phyloP scores from a whole-genome alignment of 2,113 vertebrate genomes.

The Oxygymnocypris stewartii region DNA sequence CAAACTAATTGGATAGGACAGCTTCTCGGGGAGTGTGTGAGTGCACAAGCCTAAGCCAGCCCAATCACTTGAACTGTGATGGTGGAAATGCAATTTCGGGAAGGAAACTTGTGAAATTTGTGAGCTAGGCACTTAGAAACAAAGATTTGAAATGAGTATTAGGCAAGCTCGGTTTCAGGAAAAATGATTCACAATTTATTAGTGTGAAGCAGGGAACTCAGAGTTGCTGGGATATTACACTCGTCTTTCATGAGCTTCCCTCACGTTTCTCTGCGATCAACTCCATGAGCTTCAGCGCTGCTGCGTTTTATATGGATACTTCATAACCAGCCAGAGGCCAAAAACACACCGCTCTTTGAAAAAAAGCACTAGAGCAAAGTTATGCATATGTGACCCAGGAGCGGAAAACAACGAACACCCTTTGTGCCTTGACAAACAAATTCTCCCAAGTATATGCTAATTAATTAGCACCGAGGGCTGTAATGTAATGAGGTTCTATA shows the following conservation, averaged over 20 bases:
- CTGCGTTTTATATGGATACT: slow-evolving; percentile 20
- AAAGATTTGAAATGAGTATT: slow-evolving; percentile 26
- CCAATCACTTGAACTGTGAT: not conserved
- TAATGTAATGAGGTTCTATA: slow-evolving; percentile 46
- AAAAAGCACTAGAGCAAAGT: not conserved
- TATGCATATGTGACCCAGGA: slow-evolving; percentile 21
- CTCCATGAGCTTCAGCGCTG: slow-evolving; percentile 44
- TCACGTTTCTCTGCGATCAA: slow-evolving; percentile 44
- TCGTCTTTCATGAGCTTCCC: slow-evolving; percentile 34
- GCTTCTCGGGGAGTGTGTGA: not conserved
- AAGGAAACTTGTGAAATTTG: slow-evolving; percentile 5
- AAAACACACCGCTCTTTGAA: slow-evolving; percentile 6
- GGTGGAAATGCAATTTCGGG: not conserved
- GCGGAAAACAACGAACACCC: not conserved
- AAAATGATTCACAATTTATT: slow-evolving; percentile 36
- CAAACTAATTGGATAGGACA: not conserved
- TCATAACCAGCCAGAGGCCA: slow-evolving; percentile 19
- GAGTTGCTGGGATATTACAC: slow-evolving; percentile 40
- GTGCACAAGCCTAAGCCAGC: not conserved
- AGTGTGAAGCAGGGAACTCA: slow-evolving; percentile 14
- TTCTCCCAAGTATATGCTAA: slow-evolving; percentile 55
- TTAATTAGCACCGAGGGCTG: slow-evolving; percentile 65
- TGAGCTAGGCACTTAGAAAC: slow-evolving; percentile 5
- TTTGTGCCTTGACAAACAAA: slow-evolving; percentile 49
- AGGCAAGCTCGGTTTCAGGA: slow-evolving; percentile 2